Evolutionary conservation across 2,113 vertebrate genomes (phyloP).

Genomic region (Noctilio leporinus): DNA sequence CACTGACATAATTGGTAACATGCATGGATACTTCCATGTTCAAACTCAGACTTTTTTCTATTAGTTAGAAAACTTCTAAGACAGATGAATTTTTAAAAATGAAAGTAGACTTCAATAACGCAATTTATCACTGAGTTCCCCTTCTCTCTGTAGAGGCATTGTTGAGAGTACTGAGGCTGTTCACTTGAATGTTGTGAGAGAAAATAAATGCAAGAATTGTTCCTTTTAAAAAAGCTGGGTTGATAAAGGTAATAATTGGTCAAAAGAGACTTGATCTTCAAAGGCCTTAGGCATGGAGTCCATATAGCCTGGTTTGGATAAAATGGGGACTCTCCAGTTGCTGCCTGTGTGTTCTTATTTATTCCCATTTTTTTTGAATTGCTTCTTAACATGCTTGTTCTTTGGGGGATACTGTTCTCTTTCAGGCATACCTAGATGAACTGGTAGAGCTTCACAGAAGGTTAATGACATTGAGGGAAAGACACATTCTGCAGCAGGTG

Average conservation of each 20-base stretch:
- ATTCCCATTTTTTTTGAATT: background rate
- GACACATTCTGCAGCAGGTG: constrained; percentile 96
- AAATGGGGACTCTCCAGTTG: background rate
- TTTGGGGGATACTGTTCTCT: constrained; percentile 55
- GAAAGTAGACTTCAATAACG: background rate
- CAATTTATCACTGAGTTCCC: background rate
- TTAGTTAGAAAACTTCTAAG: background rate
- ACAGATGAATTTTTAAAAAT: background rate
- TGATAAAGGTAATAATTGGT: background rate
- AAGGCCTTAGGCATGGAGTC: background rate
- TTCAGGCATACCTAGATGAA: constrained; percentile 94
- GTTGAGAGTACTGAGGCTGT: background rate
- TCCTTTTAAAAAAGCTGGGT: background rate
- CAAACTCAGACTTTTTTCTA: background rate
- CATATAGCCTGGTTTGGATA: background rate
- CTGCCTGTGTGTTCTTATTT: background rate
- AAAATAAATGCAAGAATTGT: background rate
- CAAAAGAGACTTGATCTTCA: background rate
- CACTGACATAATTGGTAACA: background rate
- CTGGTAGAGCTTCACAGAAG: constrained; percentile 97
- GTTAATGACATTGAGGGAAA: constrained; percentile 95
- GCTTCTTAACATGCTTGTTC: constrained; percentile 56
- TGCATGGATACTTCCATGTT: background rate
- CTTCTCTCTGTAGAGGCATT: background rate
- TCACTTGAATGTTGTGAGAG: background rate